Evolutionary conservation across 2,888 invertebrate species (phyloP), one percentile per base, ranked within the genome.

Genomic region (Meteorus cinctellus): DNA sequence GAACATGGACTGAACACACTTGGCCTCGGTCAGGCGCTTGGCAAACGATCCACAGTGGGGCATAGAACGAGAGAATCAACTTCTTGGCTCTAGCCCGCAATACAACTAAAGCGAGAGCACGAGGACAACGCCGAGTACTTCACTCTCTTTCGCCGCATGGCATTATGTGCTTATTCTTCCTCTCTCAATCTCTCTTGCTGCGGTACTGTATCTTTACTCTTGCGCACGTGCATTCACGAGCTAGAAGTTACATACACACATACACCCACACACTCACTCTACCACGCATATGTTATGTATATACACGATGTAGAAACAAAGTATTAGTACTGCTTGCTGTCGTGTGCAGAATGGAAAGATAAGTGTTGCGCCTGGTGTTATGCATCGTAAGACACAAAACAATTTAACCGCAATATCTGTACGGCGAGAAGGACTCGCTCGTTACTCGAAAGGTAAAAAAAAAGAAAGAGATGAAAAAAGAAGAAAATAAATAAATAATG

Each of bases 371-470:
- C 68, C 67, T 45, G 55, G 60, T 74, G 72, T 79, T 74, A 78
- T 76, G 77, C 78, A 76, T 68, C 73, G 76, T 72, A 72, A 78
- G 79, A 77, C 78, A 81, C 77, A 80, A 81, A 81, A 80, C 78
- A 81, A 80, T 78, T 78, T 76, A 74, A 81, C 80, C 81, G 72
- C 81, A 80, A 75, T 76, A 78, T 74, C 77, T 74, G 75, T 74
- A 34, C 48, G 41, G 67, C 45, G 68, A 70, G 74, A 79, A 79
- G 70, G 78, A 77, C 78, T 75, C 34, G 45, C 66, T 75, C 59
- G 69, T 75, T 75, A 74, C 67, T 60, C 51, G 34, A 27, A 27
- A 34, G 51, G 31, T 19, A 14, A 29, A 67, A 63, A 34, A 4
- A 34, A 19, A 36, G 31, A 60, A 67, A 27, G 27, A 36, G 48